phyloP scores from a whole-genome alignment of 2,797 vertebrate species.

The Babyrousa celebensis region DNA sequence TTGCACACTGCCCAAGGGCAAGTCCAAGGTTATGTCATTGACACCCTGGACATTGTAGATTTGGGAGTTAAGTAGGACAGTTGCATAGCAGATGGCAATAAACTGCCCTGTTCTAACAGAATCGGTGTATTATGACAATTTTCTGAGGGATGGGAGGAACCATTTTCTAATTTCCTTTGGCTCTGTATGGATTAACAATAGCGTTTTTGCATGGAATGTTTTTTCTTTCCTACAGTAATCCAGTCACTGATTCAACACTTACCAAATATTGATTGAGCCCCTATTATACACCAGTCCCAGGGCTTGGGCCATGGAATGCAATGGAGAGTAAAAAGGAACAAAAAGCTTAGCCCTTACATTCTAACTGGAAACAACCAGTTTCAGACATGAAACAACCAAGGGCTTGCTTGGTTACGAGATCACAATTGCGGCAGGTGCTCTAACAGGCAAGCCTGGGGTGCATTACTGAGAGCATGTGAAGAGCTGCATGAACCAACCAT shows the following conservation, averaged over 20 bases:
- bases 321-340: neutral
- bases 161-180: neutral
- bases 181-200: neutral
- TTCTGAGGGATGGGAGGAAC: neutral
- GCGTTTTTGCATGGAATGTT: neutral
- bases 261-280: neutral
- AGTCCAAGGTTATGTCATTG: neutral
- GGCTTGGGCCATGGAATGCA: neutral
- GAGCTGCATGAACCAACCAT: neutral
- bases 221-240: neutral
- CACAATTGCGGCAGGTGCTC: rapidly evolving
- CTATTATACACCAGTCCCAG: neutral
- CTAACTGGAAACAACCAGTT: no score
- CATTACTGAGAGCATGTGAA: rapidly evolving
- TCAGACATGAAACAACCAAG: no score
- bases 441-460: rapidly evolving
- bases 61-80: neutral
- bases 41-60: neutral
- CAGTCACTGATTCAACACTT: no score
- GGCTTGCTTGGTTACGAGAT: rapidly evolving
- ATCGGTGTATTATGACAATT: neutral
- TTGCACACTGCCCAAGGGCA: neutral
- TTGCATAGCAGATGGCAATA: neutral
- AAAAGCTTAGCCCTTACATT: rapidly evolving
- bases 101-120: neutral